A percentile compares a stretch with the other conserved stretches of the same genome.
phyloP scores from a whole-genome alignment of 2,797 vertebrate species.

The Crenuchus spilurus region DNA sequence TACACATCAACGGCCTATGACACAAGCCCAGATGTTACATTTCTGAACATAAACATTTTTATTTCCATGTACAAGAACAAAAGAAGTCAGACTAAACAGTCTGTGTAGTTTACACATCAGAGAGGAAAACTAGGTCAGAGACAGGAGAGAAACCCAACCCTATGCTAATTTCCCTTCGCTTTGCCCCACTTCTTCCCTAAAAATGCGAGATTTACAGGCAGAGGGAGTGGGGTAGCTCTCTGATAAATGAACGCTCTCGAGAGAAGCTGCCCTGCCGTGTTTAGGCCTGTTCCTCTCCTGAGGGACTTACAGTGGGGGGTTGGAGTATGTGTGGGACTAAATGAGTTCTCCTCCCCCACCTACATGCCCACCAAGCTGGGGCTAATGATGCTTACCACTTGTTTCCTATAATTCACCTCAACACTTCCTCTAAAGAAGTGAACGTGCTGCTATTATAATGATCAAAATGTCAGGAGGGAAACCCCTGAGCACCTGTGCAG shows the following conservation, averaged over 20 bases:
- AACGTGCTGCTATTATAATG: neutral
- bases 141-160: constrained; percentile 28
- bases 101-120: constrained; percentile 21
- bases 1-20: neutral
- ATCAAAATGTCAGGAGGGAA: neutral
- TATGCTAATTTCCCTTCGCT: constrained; percentile 33
- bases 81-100: constrained; percentile 19
- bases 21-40: constrained; percentile 8
- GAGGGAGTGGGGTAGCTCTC: neutral
- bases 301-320: constrained; percentile 23
- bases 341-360: constrained; percentile 8
- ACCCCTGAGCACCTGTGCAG: no score
- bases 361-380: constrained; percentile 7
- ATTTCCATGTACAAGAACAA: constrained; percentile 1
- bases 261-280: constrained; percentile 9
- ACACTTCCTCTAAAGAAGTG: constrained; percentile 35
- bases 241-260: constrained; percentile 32
- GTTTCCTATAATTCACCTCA: constrained; percentile 43
- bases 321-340: neutral
- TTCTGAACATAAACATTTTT: constrained; percentile 5
- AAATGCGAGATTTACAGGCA: neutral
- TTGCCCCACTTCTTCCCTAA: constrained; percentile 28
- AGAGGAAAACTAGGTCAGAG: constrained; percentile 53
- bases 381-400: constrained; percentile 26
- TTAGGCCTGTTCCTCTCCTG: constrained; percentile 19